Evolutionary conservation across 2,888 invertebrate genomes (phyloP).

Genomic region (Leptinotarsa tumamoca): DNA sequence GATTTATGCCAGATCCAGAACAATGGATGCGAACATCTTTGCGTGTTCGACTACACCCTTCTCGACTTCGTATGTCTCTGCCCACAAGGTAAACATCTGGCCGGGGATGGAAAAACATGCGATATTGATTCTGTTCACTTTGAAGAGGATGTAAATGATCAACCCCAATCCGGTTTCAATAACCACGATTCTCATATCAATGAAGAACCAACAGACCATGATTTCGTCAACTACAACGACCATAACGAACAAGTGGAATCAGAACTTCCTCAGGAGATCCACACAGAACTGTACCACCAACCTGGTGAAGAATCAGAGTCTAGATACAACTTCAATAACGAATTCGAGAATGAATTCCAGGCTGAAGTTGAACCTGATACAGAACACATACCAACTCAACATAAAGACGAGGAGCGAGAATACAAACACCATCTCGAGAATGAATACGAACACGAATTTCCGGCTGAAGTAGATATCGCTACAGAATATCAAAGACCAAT

Average conservation of each 20-base stretch:
- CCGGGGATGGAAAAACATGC: conserved; percentile 67
- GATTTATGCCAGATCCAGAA: conserved; percentile 77
- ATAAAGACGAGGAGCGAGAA: conserved; percentile 29
- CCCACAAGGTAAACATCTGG: conserved; percentile 70
- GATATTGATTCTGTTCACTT: conserved; percentile 52
- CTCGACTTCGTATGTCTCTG: conserved; percentile 78
- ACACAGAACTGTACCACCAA: conserved; percentile 2
- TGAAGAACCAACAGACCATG: conserved; percentile 17
- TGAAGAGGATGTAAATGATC: conserved; percentile 46
- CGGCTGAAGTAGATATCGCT: conserved; percentile 7
- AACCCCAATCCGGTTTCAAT: conserved; percentile 58
- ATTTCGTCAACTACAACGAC: conserved; percentile 3
- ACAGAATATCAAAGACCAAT: conserved; percentile 45
- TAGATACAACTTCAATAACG: conserved; percentile 48
- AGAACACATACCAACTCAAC: conserved; percentile 35
- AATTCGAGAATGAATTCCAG: conserved; percentile 39
- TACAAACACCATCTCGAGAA: conserved; percentile 48
- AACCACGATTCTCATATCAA: conserved; percentile 47
- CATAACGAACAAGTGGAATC: conserved; percentile 50
- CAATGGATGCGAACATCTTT: conserved; percentile 75
- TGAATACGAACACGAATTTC: conserved; percentile 40
- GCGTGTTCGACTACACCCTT: conserved; percentile 74
- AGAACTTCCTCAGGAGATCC: conserved; percentile 46
- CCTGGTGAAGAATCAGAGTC: conserved; percentile 6
- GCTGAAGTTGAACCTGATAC: conserved; percentile 19